Conservation (phyloP, 2,888 invertebrate species). For the Drosophila tanythrix region DNA sequence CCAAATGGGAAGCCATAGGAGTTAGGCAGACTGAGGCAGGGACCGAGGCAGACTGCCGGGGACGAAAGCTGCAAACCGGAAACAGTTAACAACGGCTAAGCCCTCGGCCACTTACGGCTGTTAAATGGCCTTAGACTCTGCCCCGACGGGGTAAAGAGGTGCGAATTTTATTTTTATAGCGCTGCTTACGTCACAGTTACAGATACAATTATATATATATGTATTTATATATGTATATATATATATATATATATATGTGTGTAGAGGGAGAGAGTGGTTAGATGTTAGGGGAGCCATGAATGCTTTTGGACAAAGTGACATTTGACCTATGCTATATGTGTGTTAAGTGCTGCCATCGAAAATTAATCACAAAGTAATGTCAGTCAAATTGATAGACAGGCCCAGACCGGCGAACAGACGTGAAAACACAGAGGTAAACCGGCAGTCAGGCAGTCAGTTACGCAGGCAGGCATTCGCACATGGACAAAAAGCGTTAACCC, state of each 20-base stretch:
- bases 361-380: constrained; percentile 84
- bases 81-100: constrained; percentile 76
- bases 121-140: constrained; percentile 70
- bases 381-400: constrained; percentile 80
- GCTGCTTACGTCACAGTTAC: constrained; percentile 39
- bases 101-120: constrained; percentile 70
- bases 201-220: constrained; percentile 1
- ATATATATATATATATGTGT: constrained; percentile 16
- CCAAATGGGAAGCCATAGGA: constrained; percentile 59
- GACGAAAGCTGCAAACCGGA: constrained; percentile 67
- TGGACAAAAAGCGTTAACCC: constrained; percentile 1
- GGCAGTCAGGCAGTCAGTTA: background rate
- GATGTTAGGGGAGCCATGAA: constrained; percentile 28
- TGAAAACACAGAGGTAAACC: constrained; percentile 1
- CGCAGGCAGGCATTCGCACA: background rate
- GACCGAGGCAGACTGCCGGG: constrained; percentile 28
- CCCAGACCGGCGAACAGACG: constrained; percentile 26
- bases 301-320: constrained; percentile 51
- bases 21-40: constrained; percentile 24
- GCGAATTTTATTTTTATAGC: constrained; percentile 36
- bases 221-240: background rate
- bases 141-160: constrained; percentile 20
- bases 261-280: constrained; percentile 12
- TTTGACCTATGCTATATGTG: constrained; percentile 72
- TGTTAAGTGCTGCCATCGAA: constrained; percentile 79